phyloP scores from a whole-genome alignment of 2,888 invertebrate species.

The Carabus problematicus region DNA sequence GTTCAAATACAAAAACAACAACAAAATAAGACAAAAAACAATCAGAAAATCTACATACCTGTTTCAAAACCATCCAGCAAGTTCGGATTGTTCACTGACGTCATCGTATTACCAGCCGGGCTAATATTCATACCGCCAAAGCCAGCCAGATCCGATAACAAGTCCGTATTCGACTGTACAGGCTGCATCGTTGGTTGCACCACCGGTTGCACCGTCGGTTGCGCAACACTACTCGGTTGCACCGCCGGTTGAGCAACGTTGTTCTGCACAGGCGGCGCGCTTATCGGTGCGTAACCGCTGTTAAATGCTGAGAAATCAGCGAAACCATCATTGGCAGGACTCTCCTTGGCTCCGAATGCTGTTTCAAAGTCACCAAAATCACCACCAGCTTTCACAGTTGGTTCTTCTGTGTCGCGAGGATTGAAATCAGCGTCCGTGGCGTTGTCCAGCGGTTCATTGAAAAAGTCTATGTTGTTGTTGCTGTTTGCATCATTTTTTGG shows the following conservation, averaged over 20 bases:
- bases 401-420: constrained; percentile 61
- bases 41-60: constrained; percentile 43
- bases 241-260: no score
- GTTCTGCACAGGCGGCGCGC: no score
- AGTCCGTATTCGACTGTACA: constrained; percentile 48
- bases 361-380: constrained; percentile 83
- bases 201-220: neutral
- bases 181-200: neutral
- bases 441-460: constrained; percentile 66
- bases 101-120: constrained; percentile 3
- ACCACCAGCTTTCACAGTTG: constrained; percentile 47
- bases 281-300: neutral
- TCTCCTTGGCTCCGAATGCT: constrained; percentile 64
- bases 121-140: constrained; percentile 52
- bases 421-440: constrained; percentile 72
- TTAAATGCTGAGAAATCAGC: constrained; percentile 83
- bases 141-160: constrained; percentile 53
- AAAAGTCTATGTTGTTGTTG: constrained; percentile 53
- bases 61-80: constrained; percentile 48
- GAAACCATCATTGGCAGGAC: constrained; percentile 65
- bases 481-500: constrained; percentile 29
- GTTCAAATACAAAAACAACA: neutral
- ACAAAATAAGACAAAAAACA: constrained; percentile 32
- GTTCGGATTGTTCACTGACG: constrained; percentile 41
- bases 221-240: no score